Conservation (phyloP, 2,797 vertebrate genomes). For the Numenius phaeopus region DNA sequence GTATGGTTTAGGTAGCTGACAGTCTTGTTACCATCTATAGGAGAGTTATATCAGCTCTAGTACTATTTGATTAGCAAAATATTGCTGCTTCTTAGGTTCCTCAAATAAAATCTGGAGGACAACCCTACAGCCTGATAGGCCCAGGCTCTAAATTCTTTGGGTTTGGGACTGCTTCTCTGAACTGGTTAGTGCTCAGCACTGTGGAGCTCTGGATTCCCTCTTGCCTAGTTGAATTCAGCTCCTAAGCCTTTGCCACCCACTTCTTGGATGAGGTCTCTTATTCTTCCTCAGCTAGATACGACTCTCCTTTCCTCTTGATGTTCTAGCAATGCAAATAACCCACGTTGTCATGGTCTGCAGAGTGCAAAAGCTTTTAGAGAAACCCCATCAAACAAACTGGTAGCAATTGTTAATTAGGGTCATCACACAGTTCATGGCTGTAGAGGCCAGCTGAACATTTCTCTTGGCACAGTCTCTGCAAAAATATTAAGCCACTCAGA, state of each 20-base stretch:
- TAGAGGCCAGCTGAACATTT: background rate
- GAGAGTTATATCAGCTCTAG: background rate
- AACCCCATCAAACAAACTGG: background rate
- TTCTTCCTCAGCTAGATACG: background rate
- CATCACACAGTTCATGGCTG: background rate
- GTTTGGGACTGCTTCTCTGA: background rate
- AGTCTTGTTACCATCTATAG: background rate
- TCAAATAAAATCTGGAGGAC: background rate
- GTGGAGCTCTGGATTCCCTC: background rate
- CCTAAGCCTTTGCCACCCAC: background rate
- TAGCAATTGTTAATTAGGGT: background rate
- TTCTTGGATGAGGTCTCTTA: background rate
- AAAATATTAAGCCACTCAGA: background rate
- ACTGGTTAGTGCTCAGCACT: background rate
- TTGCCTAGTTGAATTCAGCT: background rate
- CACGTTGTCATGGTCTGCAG: background rate
- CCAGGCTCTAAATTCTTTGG: background rate
- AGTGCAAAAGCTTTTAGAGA: background rate
- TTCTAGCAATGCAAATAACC: background rate
- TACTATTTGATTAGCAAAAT: background rate
- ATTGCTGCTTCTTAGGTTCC: background rate
- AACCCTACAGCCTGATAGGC: background rate
- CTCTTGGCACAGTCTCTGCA: background rate
- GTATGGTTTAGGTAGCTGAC: background rate
- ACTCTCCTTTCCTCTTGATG: background rate